Conservation (phyloP, 2,113 vertebrate genomes). For the Regulus satrapa region DNA sequence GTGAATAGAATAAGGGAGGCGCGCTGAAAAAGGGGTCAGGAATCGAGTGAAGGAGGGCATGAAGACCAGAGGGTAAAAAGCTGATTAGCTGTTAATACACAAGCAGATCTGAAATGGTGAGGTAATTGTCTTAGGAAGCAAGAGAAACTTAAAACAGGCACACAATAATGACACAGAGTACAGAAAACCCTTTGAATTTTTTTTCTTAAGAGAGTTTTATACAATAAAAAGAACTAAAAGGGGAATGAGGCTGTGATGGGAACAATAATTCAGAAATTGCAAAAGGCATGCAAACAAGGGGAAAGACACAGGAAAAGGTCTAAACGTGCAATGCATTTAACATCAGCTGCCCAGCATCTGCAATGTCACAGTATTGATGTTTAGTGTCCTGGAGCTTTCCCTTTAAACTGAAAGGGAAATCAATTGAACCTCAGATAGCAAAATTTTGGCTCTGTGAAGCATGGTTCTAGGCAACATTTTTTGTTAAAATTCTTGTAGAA, state of each 20-base stretch:
- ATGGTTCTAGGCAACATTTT: neutral
- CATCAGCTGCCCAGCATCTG: constrained; percentile 17
- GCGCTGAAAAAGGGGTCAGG: neutral
- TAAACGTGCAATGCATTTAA: constrained; percentile 25
- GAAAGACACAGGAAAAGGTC: constrained; percentile 13
- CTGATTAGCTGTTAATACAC: constrained; percentile 15
- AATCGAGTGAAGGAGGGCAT: neutral
- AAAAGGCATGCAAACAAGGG: neutral
- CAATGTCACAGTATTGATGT: constrained; percentile 56
- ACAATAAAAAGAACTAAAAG: neutral
- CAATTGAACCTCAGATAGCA: constrained; percentile 32
- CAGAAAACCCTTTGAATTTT: neutral
- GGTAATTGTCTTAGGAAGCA: constrained; percentile 10
- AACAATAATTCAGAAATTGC: neutral
- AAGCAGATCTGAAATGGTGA: neutral
- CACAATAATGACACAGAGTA: neutral
- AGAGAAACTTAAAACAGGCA: neutral
- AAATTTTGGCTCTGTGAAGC: neutral
- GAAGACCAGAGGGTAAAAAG: neutral
- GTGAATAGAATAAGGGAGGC: neutral
- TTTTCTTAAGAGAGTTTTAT: neutral
- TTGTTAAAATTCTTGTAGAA: neutral
- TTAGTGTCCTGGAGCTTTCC: constrained; percentile 33
- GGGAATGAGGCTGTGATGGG: neutral
- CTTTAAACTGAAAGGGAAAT: constrained; percentile 32